phyloP scores from a whole-genome alignment of 2,888 invertebrate species.

The Tetranychus piercei region DNA sequence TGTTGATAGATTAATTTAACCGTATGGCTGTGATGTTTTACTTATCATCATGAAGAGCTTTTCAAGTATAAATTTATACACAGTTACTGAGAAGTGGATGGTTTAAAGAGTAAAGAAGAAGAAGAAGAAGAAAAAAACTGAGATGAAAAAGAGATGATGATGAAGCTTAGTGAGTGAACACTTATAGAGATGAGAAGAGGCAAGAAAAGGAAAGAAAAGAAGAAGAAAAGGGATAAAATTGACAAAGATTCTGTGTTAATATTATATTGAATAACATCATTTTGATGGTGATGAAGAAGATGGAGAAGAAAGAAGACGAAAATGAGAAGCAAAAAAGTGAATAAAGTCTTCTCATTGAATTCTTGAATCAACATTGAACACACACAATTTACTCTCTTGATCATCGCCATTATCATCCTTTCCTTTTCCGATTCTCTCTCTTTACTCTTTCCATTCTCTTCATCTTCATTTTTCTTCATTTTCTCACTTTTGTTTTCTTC shows the following conservation, averaged over 20 bases:
- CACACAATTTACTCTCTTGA: not conserved
- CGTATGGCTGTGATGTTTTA: not conserved
- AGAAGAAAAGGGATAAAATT: not conserved
- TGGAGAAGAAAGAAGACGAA: not conserved
- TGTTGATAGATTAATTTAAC: not conserved
- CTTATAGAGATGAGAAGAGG: not conserved
- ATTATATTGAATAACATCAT: not conserved
- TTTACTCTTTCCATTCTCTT: not conserved
- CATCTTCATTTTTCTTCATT: not conserved
- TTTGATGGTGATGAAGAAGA: not conserved
- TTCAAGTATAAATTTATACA: not conserved
- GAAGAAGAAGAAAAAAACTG: no score
- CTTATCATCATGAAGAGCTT: not conserved
- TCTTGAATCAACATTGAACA: not conserved
- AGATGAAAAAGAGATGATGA: not conserved
- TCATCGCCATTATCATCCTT: not conserved
- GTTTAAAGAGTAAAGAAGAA: no score
- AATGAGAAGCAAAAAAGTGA: not conserved
- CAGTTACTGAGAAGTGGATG: not conserved
- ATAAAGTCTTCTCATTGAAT: not conserved
- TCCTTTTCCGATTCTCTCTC: conserved; percentile 9
- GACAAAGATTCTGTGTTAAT: not conserved
- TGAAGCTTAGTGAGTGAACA: not conserved
- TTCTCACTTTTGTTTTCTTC: not conserved
- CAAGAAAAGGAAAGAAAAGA: not conserved